These are phyloP conservation scores for Andrena fulva DNA, from an alignment of 2,888 invertebrate genomes.

Conservation along the genomic window DNA sequence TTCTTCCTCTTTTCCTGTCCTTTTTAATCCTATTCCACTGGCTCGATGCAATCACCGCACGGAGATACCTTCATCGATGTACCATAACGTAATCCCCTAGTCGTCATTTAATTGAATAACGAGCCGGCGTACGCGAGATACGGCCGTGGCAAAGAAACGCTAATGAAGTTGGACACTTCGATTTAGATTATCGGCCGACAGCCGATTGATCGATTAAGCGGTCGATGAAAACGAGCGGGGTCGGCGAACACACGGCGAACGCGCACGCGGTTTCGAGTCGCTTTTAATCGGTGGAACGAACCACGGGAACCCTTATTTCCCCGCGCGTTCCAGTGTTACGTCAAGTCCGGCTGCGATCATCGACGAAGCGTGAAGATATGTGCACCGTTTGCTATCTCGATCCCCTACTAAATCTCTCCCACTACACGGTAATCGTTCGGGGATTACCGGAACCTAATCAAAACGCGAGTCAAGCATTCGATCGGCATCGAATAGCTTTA, in stretches of 20 bases:
- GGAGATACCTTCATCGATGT: background rate
- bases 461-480: too few relatives aligned
- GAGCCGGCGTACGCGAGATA: background rate
- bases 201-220: constrained; percentile 55
- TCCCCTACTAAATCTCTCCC: too few relatives aligned
- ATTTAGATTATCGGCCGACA: constrained; percentile 45
- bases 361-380: too few relatives aligned
- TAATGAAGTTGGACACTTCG: constrained; percentile 50
- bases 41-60: background rate
- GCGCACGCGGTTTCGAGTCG: constrained; percentile 16
- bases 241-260: constrained; percentile 18
- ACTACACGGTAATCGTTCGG: too few relatives aligned
- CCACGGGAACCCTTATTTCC: too few relatives aligned
- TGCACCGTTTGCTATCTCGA: too few relatives aligned
- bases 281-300: constrained; percentile 18
- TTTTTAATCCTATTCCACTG: background rate
- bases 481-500: too few relatives aligned
- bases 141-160: constrained; percentile 14
- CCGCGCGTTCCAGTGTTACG: too few relatives aligned
- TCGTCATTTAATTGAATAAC: constrained; percentile 33
- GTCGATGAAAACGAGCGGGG: constrained; percentile 39
- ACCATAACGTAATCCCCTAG: constrained; percentile 5
- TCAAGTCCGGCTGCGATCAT: too few relatives aligned
- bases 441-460: too few relatives aligned
- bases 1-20: background rate